Conservation (phyloP, 2,113 vertebrate genomes). For the Nerophis ophidion region DNA sequence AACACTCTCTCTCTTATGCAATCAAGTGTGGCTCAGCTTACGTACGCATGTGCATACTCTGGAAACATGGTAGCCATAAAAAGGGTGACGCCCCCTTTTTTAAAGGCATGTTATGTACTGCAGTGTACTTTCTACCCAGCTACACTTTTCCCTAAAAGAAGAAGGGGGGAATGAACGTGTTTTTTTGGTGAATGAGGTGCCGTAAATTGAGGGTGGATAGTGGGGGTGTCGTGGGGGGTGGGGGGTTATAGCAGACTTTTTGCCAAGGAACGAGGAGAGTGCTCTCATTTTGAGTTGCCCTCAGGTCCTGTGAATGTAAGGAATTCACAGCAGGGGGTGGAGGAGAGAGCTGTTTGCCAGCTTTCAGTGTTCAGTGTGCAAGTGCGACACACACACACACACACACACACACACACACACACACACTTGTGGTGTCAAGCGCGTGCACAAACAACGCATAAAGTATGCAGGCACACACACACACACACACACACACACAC, state of each 20-base stretch:
- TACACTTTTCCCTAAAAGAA: slow-evolving; percentile 43
- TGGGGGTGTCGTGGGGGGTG: too few species aligned
- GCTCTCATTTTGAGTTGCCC: slow-evolving; percentile 42
- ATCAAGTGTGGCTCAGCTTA: slow-evolving; percentile 21
- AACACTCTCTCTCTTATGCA: slow-evolving; percentile 32
- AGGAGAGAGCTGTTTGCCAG: slow-evolving; percentile 29
- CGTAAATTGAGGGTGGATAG: slow-evolving; percentile 16
- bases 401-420: slow-evolving; percentile 22
- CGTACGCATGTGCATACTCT: slow-evolving; percentile 21
- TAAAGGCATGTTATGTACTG: slow-evolving; percentile 48
- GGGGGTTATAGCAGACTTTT: slow-evolving; percentile 35
- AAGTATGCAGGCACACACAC: neutral
- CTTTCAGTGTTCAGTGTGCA: slow-evolving; percentile 41
- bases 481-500: slow-evolving; percentile 1
- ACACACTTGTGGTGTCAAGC: slow-evolving; percentile 2
- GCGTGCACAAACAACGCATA: too few species aligned
- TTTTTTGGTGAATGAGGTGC: slow-evolving; percentile 20
- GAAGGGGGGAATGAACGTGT: slow-evolving; percentile 30
- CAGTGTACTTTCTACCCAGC: slow-evolving; percentile 42
- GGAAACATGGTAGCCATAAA: slow-evolving; percentile 43
- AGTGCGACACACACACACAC: slow-evolving; percentile 22
- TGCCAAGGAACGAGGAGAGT: slow-evolving; percentile 7
- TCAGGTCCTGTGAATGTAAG: slow-evolving; percentile 58
- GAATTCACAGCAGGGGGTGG: slow-evolving; percentile 59
- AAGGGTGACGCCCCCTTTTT: slow-evolving; percentile 39